A percentile compares a stretch with the other conserved stretches of the same genome.
Evolutionary conservation across 2,888 invertebrate species (phyloP).

Genomic region (Axea sp.): DNA sequence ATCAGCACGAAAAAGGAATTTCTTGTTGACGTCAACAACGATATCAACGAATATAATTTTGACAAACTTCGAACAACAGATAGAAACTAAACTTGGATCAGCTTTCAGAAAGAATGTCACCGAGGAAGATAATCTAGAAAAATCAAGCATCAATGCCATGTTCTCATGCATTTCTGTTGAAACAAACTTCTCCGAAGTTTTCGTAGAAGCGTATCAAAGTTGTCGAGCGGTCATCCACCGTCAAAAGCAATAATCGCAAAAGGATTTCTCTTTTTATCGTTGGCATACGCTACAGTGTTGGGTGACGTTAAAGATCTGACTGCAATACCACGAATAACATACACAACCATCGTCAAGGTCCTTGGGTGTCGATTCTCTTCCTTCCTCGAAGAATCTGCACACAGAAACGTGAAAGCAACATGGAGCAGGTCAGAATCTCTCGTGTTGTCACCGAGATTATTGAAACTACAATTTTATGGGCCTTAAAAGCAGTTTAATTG

Average conservation of each 20-base stretch:
- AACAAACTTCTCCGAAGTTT: slow-evolving; percentile 36
- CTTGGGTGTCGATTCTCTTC: slow-evolving; percentile 33
- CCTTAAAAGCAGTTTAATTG: slow-evolving; percentile 80
- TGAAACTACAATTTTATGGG: slow-evolving; percentile 80
- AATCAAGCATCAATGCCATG: slow-evolving; percentile 33
- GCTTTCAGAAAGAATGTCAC: slow-evolving; percentile 21
- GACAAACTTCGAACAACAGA: slow-evolving; percentile 50
- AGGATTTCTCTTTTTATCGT: slow-evolving; percentile 55
- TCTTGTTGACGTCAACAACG: slow-evolving; percentile 49
- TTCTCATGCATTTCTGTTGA: slow-evolving; percentile 11
- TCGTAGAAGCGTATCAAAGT: slow-evolving; percentile 51
- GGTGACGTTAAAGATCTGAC: slow-evolving; percentile 40
- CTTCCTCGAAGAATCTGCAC: slow-evolving; percentile 53
- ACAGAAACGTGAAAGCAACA: slow-evolving; percentile 55
- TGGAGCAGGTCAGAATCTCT: slow-evolving; percentile 74
- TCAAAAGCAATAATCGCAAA: slow-evolving; percentile 54
- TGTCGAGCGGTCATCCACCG: slow-evolving; percentile 45
- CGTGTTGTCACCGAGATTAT: slow-evolving; percentile 80
- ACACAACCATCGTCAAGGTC: slow-evolving; percentile 41
- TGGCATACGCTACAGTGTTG: slow-evolving; percentile 45
- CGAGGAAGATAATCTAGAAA: slow-evolving; percentile 41
- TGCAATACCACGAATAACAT: slow-evolving; percentile 22
- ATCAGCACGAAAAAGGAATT: slow-evolving; percentile 42
- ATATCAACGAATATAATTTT: slow-evolving; percentile 42
- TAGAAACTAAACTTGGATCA: slow-evolving; percentile 28